Conservation (phyloP, 2,797 vertebrate genomes). For the Diplodus sargus region DNA sequence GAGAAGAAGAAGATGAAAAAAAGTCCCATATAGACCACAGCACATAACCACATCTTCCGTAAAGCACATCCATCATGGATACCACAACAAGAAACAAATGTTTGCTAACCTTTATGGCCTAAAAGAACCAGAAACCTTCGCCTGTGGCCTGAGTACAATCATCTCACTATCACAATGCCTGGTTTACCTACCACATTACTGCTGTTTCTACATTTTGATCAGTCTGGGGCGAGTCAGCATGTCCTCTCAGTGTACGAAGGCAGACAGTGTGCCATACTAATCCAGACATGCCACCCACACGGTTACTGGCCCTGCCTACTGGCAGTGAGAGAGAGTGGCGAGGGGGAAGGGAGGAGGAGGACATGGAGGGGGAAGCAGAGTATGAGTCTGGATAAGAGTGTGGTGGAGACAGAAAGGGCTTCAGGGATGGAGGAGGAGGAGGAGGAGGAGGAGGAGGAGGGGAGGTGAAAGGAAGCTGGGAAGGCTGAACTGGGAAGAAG, state of each 20-base stretch:
- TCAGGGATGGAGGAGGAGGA: conserved; percentile 51
- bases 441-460: conserved; percentile 51
- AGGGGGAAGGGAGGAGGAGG: conserved; percentile 59
- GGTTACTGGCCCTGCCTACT: conserved; percentile 64
- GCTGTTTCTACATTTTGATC: conserved; percentile 44
- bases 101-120: conserved; percentile 21
- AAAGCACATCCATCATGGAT: conserved; percentile 21
- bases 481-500: conserved; percentile 38
- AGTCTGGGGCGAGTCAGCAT: conserved; percentile 46
- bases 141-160: conserved; percentile 17
- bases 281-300: conserved; percentile 78
- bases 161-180: conserved; percentile 1
- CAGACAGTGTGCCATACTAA: conserved; percentile 70
- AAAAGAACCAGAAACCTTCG: conserved; percentile 20
- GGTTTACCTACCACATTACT: conserved; percentile 46
- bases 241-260: conserved; percentile 45
- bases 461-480: conserved; percentile 34
- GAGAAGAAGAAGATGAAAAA: conserved; percentile 18
- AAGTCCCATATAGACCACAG: conserved; percentile 5
- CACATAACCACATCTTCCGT: conserved; percentile 28
- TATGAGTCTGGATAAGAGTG: conserved; percentile 6
- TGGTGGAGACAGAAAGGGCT: conserved; percentile 14
- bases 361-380: conserved; percentile 37
- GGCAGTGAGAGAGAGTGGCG: conserved; percentile 30
- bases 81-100: conserved; percentile 34